A percentile compares a stretch with the other conserved stretches of the same genome.
phyloP scores from a whole-genome alignment of 2,113 vertebrate species.

The Hippoglossus stenolepis region DNA sequence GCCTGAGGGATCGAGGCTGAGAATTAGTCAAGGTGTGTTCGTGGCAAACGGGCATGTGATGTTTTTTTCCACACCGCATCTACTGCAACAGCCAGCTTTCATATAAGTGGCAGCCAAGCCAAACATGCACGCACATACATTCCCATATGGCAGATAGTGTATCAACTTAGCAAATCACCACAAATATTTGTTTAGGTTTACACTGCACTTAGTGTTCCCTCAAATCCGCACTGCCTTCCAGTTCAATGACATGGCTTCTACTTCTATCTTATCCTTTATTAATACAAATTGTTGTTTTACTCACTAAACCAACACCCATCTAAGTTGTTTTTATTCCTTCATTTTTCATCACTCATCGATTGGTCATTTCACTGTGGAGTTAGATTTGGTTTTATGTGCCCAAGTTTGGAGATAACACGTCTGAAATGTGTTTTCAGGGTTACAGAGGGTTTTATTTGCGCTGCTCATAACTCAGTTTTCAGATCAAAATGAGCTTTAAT shows the following conservation, averaged over 20 bases:
- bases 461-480: no score
- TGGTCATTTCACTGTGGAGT: no score
- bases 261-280: neutral
- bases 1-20: slow-evolving; percentile 44
- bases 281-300: neutral
- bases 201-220: slow-evolving; percentile 50
- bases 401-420: no score
- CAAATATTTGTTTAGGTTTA: slow-evolving; percentile 68
- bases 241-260: slow-evolving; percentile 1
- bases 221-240: slow-evolving; percentile 5
- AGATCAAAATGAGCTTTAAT: no score
- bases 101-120: slow-evolving; percentile 58
- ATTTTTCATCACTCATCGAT: no score
- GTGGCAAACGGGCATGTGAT: slow-evolving; percentile 63
- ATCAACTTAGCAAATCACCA: slow-evolving; percentile 63
- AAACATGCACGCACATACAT: slow-evolving; percentile 61
- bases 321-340: no score
- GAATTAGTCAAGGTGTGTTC: slow-evolving; percentile 68
- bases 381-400: no score
- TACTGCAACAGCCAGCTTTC: slow-evolving; percentile 70
- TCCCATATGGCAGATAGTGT: slow-evolving; percentile 53
- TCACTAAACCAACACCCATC: no score
- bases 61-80: slow-evolving; percentile 73
- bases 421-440: no score
- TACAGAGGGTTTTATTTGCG: no score